Evolutionary conservation across 2,113 vertebrate species (phyloP).

Genomic region (Todiramphus chloris): DNA sequence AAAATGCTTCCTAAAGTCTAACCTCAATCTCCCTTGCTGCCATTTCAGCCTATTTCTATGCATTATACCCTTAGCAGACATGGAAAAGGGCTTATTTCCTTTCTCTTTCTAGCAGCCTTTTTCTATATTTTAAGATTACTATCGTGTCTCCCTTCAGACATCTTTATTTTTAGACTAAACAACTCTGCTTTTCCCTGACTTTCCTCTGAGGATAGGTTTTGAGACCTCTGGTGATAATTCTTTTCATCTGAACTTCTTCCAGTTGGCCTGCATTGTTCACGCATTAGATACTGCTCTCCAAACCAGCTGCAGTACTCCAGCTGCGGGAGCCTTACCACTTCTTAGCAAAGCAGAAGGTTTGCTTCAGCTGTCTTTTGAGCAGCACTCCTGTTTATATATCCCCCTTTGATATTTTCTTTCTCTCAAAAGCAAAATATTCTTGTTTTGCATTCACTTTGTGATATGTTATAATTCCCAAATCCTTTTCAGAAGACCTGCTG

Average conservation of each 20-base stretch:
- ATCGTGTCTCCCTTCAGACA: background rate
- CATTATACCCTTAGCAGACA: background rate
- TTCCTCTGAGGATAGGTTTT: background rate
- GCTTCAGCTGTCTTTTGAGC: background rate
- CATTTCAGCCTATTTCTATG: background rate
- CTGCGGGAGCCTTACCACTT: background rate
- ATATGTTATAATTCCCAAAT: background rate
- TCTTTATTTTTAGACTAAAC: slow-evolving; percentile 56
- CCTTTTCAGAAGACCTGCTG: background rate
- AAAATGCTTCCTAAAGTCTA: background rate
- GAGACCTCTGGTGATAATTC: slow-evolving; percentile 30
- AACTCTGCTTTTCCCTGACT: background rate
- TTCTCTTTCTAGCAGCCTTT: slow-evolving; percentile 19
- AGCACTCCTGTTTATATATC: background rate
- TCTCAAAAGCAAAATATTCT: background rate
- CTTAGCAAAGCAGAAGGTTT: background rate
- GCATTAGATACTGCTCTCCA: background rate
- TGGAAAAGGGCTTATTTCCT: slow-evolving; percentile 18
- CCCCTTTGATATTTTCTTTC: background rate
- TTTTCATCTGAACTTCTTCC: slow-evolving; percentile 38
- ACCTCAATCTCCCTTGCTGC: background rate
- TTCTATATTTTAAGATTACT: slow-evolving; percentile 14
- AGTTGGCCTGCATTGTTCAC: background rate
- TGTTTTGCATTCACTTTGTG: background rate
- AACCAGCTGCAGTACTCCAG: background rate